Conservation (phyloP, 1,140 invertebrate species). For the Drosophila busckii region DNA sequence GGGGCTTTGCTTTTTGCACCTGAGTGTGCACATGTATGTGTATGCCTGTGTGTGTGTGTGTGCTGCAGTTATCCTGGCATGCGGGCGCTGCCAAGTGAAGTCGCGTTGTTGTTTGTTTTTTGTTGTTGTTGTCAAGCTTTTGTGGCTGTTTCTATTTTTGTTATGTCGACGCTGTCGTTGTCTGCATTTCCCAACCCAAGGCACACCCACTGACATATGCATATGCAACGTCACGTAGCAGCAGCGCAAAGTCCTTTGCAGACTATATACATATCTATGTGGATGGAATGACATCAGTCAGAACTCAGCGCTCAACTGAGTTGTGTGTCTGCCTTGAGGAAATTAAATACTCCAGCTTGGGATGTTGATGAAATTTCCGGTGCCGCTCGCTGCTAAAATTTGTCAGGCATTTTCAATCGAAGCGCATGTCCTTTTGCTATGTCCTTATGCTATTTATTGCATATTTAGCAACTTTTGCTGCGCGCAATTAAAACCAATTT, state of each 20-base stretch:
- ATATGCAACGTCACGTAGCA: conserved; percentile 32
- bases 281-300: conserved; percentile 51
- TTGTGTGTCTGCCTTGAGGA: conserved; percentile 58
- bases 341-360: conserved; percentile 72
- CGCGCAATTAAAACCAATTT: no score
- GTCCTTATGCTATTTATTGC: conserved; percentile 29
- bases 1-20: conserved; percentile 39
- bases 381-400: conserved; percentile 30
- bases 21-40: conserved; percentile 11
- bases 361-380: conserved; percentile 71
- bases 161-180: conserved; percentile 43
- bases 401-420: conserved; percentile 5
- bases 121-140: conserved; percentile 63
- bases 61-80: conserved; percentile 28
- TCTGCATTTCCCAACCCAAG: not conserved
- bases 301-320: conserved; percentile 36
- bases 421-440: conserved; percentile 19
- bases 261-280: conserved; percentile 35
- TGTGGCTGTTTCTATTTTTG: conserved; percentile 68
- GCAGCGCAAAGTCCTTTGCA: not conserved
- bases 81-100: conserved; percentile 21
- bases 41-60: conserved; percentile 5
- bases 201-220: conserved; percentile 9
- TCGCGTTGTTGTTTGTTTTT: no score
- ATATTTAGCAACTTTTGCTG: conserved; percentile 29